These are phyloP conservation scores for Lasioglossum figueresi DNA, from an alignment of 2,888 invertebrate species.

Conservation along the genomic window DNA sequence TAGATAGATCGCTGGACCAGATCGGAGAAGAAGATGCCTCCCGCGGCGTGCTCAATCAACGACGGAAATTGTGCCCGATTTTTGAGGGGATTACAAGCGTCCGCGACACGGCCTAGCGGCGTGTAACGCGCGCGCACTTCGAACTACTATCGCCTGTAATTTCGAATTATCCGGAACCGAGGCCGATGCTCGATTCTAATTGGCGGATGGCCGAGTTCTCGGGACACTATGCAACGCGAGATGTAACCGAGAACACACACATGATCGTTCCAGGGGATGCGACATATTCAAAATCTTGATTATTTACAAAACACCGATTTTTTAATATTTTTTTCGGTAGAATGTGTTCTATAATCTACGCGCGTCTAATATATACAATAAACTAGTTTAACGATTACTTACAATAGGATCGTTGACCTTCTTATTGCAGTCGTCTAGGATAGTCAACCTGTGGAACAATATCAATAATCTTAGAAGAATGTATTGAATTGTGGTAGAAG, in stretches of 20 bases:
- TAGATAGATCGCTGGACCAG: conserved; percentile 66
- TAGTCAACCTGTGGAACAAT: too few relatives aligned
- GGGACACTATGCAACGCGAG: background rate
- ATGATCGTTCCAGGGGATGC: background rate
- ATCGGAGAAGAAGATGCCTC: conserved; percentile 41
- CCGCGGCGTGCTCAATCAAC: conserved; percentile 57
- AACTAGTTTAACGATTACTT: too few relatives aligned
- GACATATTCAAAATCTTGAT: too few relatives aligned
- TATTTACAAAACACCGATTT: too few relatives aligned
- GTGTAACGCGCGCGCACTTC: background rate
- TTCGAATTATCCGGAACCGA: conserved; percentile 13
- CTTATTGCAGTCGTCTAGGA: too few relatives aligned
- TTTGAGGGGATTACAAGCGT: conserved; percentile 50
- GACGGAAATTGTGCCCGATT: conserved; percentile 59
- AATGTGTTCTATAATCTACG: too few relatives aligned
- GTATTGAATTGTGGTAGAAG: too few relatives aligned
- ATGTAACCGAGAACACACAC: background rate
- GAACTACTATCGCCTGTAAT: background rate
- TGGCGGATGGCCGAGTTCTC: background rate
- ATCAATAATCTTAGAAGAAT: too few relatives aligned
- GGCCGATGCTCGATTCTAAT: background rate
- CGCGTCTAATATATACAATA: too few relatives aligned
- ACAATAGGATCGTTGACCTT: too few relatives aligned
- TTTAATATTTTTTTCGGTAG: too few relatives aligned
- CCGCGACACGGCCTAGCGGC: background rate